Evolutionary conservation across 2,888 invertebrate species (phyloP).

Genomic region (Drosophila fulvimacula): DNA sequence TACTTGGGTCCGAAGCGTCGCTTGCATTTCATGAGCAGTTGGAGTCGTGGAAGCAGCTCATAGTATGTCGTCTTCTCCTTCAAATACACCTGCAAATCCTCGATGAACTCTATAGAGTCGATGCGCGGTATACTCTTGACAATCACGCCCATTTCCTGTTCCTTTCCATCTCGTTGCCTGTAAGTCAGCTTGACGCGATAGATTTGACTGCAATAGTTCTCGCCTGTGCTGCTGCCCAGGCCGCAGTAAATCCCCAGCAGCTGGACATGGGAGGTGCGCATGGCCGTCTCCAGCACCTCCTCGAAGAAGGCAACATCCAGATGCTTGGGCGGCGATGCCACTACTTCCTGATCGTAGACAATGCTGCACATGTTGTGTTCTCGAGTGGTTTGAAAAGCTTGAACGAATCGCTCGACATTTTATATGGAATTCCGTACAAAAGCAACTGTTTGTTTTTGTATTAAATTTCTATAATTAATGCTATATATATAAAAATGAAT

Average conservation of each 20-base stretch:
- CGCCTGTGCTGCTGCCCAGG: constrained; percentile 77
- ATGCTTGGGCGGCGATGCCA: constrained; percentile 53
- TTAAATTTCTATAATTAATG: constrained; percentile 35
- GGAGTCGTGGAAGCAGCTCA: constrained; percentile 83
- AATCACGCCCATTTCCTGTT: constrained; percentile 44
- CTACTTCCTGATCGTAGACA: constrained; percentile 63
- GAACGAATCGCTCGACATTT: constrained; percentile 24
- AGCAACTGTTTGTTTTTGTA: background rate
- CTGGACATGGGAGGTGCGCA: constrained; percentile 56
- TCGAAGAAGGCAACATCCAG: constrained; percentile 73
- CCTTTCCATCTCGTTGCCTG: background rate
- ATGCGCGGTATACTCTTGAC: constrained; percentile 67
- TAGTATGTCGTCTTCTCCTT: constrained; percentile 84
- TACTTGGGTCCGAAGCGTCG: constrained; percentile 77
- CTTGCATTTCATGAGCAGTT: constrained; percentile 82
- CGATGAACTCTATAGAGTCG: constrained; percentile 70
- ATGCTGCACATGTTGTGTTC: constrained; percentile 65
- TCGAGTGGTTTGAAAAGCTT: constrained; percentile 30
- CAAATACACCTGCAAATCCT: constrained; percentile 84
- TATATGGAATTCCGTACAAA: constrained; percentile 40
- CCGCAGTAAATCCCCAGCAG: constrained; percentile 53
- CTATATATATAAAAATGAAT: constrained; percentile 4
- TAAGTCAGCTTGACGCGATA: constrained; percentile 74
- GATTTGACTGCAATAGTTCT: constrained; percentile 82
- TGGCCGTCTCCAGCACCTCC: constrained; percentile 74